These are phyloP conservation scores for Premnoplex brunnescens DNA, from an alignment of 2,797 vertebrate genomes.

Conservation along the genomic window DNA sequence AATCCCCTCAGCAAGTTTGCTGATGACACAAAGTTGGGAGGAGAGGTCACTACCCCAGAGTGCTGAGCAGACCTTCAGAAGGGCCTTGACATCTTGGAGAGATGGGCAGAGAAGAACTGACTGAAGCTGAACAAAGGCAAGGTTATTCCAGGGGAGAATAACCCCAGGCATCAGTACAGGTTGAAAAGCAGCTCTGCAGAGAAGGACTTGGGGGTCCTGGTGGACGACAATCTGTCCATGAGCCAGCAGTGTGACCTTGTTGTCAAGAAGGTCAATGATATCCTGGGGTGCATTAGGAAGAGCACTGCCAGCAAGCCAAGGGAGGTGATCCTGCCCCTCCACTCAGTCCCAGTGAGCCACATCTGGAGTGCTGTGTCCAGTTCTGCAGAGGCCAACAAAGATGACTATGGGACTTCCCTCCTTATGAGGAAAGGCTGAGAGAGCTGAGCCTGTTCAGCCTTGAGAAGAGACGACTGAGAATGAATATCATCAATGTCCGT, in stretches of 20 bases:
- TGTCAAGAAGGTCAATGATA: background rate
- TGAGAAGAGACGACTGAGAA: background rate
- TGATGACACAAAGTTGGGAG: background rate
- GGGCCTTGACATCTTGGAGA: background rate
- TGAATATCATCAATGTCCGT: background rate
- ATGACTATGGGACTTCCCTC: background rate
- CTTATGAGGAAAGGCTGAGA: accelerated
- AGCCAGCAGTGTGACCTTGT: background rate
- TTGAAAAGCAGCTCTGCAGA: background rate
- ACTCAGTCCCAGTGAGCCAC: accelerated
- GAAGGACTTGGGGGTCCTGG: background rate
- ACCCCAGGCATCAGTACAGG: accelerated
- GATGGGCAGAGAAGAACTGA: background rate
- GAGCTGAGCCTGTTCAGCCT: background rate
- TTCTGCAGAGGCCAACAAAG: background rate
- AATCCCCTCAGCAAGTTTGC: background rate
- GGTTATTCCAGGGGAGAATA: background rate
- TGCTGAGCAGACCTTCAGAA: background rate
- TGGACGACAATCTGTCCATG: background rate
- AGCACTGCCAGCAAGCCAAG: background rate
- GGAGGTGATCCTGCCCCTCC: background rate
- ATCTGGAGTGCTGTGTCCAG: background rate
- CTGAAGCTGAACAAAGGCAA: background rate
- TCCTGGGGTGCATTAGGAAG: accelerated
- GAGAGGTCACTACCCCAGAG: accelerated